These are phyloP conservation scores for Polypterus senegalus DNA, from an alignment of 2,113 vertebrate species.

Conservation along the genomic window DNA sequence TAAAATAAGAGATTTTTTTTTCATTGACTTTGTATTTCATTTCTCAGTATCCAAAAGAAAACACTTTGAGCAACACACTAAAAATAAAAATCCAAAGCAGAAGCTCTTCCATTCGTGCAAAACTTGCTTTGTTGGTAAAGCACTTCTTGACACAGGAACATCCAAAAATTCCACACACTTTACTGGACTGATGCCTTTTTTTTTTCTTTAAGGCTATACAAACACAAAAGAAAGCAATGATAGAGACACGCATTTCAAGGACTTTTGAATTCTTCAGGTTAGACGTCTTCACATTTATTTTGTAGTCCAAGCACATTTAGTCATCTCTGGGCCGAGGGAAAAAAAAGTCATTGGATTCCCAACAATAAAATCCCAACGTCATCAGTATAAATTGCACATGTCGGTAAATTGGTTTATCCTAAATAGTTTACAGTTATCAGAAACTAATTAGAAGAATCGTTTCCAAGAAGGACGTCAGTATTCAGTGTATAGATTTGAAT, in stretches of 20 bases:
- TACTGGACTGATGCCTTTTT: conserved; percentile 60
- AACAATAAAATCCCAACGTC: conserved; percentile 73
- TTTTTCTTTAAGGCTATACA: conserved; percentile 80
- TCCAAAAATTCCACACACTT: conserved; percentile 64
- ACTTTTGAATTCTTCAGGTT: conserved; percentile 37
- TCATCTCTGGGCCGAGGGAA: conserved; percentile 44
- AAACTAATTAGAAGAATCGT: conserved; percentile 68
- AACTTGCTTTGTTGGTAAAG: conserved; percentile 79
- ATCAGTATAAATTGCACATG: conserved; percentile 66
- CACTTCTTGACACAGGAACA: conserved; percentile 72
- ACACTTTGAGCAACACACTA: conserved; percentile 78
- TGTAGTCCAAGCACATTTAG: conserved; percentile 32
- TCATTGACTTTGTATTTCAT: conserved; percentile 55
- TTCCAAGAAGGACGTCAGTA: conserved; percentile 70
- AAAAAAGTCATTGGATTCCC: conserved; percentile 54
- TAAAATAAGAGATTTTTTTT: conserved; percentile 37
- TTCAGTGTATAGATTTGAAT: conserved; percentile 59
- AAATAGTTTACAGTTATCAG: conserved; percentile 64
- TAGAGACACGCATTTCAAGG: conserved; percentile 49
- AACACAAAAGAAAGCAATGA: conserved; percentile 73
- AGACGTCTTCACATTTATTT: conserved; percentile 40
- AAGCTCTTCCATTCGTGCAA: conserved; percentile 79
- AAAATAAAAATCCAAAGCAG: conserved; percentile 32
- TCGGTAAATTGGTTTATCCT: conserved; percentile 65
- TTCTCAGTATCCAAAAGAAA: conserved; percentile 64